Base-by-base conservation (phyloP, 1,140 invertebrate species). In the Portunus trituberculatus region DNA sequence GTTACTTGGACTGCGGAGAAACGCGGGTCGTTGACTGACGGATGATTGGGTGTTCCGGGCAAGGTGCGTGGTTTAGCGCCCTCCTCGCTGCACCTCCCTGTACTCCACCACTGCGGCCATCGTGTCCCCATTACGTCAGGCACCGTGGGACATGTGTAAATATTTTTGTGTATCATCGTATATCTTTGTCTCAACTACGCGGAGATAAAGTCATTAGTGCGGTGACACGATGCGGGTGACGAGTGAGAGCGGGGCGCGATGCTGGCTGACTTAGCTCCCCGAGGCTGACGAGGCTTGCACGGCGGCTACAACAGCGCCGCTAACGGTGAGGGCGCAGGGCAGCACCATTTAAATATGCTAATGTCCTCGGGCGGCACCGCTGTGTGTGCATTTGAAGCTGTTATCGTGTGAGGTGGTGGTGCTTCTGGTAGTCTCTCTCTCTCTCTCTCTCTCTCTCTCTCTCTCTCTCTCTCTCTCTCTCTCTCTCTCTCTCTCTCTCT, bases 261-360 rank as follows among this genome's bases (percentile, higher is more conserved):
- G 67, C 20, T 76, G 67, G 67, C 67, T 76, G 67, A 1, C 67
- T 76, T 8, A 20, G 20, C 12, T 76, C 67, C 67, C 67, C 16
- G 25, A 8, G 16, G 67, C 67, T 76, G 67, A 76, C 67, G 67
- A 7, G 67, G 67, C 67, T n/a, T n/a, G 67, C 67, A 25, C 12
- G 20, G 10, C 16, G 25, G 67, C 67, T 25, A 76, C 67, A 76
- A 76, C 67, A 76, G 67, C 67, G 67, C 16, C 67, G 67, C 67
- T 76, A 76, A 76, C 67, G 67, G 67, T 76, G 67, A 7, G 67
- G 67, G 67, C 67, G 67, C 20, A 20, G n/a, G 67, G 67, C 67
- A 76, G 67, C 67, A n/a, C 67, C 67, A 76, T 76, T 76, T 76
- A 76, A 76, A 76, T 76, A 76, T 76, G 67, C 67, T 76, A 76